Conservation (phyloP, 2,888 invertebrate species). For the Torymus texanus region DNA sequence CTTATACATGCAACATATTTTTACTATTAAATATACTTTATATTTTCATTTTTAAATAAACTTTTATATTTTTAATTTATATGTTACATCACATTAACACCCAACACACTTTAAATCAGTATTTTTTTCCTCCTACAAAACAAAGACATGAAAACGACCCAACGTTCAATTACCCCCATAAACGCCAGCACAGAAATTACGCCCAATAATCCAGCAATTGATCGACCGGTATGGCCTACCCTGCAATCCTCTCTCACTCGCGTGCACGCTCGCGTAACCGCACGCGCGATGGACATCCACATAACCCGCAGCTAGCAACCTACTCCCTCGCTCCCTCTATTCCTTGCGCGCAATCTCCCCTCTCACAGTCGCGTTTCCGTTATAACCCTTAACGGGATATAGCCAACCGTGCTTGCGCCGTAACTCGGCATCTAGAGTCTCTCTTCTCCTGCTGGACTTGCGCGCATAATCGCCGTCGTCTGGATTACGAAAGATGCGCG, state of each 20-base stretch:
- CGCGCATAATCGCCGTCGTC: conserved; percentile 49
- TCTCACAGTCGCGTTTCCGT: conserved; percentile 17
- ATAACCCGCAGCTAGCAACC: too few relatives aligned
- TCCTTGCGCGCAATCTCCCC: not conserved
- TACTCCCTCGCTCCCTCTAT: not conserved
- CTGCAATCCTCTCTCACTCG: not conserved
- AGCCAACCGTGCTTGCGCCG: not conserved
- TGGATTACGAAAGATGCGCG: conserved; percentile 69
- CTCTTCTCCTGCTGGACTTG: not conserved
- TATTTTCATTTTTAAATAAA: too few relatives aligned
- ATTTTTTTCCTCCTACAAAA: too few relatives aligned
- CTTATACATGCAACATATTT: too few relatives aligned
- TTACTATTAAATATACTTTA: too few relatives aligned
- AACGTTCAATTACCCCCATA: not conserved
- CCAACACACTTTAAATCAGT: too few relatives aligned
- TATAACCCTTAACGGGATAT: conserved; percentile 32
- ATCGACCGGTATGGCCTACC: not conserved
- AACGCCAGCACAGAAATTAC: too few relatives aligned
- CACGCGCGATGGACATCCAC: not conserved
- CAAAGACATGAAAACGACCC: not conserved
- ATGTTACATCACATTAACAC: too few relatives aligned
- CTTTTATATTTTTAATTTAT: too few relatives aligned
- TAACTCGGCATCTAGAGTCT: conserved; percentile 42
- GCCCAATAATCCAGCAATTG: conserved; percentile 29
- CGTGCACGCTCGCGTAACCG: conserved; percentile 8